A percentile compares a stretch with the other conserved stretches of the same genome.
phyloP scores from a whole-genome alignment of 2,113 vertebrate genomes.

The Oenanthe melanoleuca region DNA sequence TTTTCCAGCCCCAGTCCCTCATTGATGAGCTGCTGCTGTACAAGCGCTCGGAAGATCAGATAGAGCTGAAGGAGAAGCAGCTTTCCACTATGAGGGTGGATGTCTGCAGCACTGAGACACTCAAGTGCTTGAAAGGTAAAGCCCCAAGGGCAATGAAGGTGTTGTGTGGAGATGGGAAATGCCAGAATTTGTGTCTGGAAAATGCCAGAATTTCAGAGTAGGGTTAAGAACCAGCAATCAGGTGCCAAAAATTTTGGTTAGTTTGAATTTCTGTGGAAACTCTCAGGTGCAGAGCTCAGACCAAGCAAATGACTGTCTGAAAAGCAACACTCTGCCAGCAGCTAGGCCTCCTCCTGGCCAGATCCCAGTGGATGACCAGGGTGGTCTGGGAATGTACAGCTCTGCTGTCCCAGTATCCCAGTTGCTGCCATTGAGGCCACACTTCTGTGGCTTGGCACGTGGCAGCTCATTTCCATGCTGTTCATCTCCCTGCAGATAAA shows the following conservation, averaged over 20 bases:
- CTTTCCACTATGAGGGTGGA: slow-evolving; percentile 90
- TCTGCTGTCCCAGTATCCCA: accelerated
- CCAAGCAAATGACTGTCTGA: neutral
- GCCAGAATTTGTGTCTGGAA: too few relatives aligned
- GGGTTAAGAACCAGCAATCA: neutral
- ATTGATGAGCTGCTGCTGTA: slow-evolving; percentile 86
- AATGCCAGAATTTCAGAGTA: neutral
- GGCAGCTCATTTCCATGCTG: neutral
- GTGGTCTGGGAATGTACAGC: neutral
- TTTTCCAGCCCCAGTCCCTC: slow-evolving; percentile 86
- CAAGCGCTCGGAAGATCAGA: slow-evolving; percentile 86
- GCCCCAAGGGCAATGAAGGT: accelerated
- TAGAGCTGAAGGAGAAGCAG: slow-evolving; percentile 93
- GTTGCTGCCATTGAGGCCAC: neutral
- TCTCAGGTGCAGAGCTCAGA: neutral
- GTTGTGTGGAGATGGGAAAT: neutral
- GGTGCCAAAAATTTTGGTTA: neutral
- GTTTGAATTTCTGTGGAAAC: neutral
- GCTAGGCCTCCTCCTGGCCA: neutral
- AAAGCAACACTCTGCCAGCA: neutral
- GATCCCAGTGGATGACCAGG: neutral
- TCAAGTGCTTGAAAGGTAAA: slow-evolving; percentile 95
- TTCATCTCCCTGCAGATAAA: slow-evolving; percentile 81
- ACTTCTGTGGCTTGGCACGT: neutral
- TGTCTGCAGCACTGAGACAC: slow-evolving; percentile 92